phyloP scores from a whole-genome alignment of 53 echinoderm and acorn worm species.

The Temnopleurus reevesii region DNA sequence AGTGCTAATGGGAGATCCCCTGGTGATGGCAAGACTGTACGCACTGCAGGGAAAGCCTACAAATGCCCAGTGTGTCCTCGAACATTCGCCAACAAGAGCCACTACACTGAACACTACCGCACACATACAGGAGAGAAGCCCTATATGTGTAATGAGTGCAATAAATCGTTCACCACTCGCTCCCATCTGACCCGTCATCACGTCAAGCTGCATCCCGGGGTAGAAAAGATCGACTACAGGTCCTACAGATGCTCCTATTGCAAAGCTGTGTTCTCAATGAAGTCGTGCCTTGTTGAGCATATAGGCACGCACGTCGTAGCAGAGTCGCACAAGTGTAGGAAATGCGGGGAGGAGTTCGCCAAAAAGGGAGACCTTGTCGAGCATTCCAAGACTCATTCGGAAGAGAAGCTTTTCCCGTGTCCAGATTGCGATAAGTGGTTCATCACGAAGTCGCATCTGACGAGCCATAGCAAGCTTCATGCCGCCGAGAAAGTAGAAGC shows the following conservation, averaged over 20 bases:
- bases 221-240: neutral
- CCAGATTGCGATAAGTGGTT: neutral
- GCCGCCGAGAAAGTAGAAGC: no score
- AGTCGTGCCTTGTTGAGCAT: neutral
- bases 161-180: neutral
- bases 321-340: no score
- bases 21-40: neutral
- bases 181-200: neutral
- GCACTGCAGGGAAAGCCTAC: neutral
- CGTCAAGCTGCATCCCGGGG: neutral
- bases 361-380: neutral
- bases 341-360: neutral
- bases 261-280: neutral
- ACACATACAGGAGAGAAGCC: slow-evolving; percentile 8
- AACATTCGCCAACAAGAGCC: neutral
- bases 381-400: neutral
- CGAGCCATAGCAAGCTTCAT: neutral
- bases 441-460: neutral
- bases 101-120: neutral
- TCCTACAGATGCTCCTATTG: neutral
- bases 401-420: neutral
- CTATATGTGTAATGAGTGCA: neutral
- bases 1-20: neutral
- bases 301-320: neutral
- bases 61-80: neutral